These are phyloP conservation scores for Plusia festucae DNA, from an alignment of 2,888 invertebrate species.

Conservation along the genomic window DNA sequence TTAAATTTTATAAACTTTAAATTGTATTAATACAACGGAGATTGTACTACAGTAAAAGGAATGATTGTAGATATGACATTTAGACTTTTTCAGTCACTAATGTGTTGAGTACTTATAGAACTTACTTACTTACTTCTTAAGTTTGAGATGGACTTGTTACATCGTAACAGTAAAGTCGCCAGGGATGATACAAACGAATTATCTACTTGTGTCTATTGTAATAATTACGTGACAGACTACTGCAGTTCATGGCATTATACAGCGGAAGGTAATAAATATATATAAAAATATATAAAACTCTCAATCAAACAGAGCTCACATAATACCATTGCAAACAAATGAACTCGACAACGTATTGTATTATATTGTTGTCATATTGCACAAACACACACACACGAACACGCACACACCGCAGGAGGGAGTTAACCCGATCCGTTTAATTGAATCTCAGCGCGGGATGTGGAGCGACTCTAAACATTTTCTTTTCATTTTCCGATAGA, in stretches of 20 bases:
- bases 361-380: constrained; percentile 23
- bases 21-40: no score
- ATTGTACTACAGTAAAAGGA: no score
- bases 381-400: background rate
- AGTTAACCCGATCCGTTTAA: constrained; percentile 45
- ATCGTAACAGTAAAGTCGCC: background rate
- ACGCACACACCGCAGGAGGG: background rate
- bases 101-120: no score
- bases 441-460: constrained; percentile 36
- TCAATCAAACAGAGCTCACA: background rate
- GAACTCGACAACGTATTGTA: constrained; percentile 11
- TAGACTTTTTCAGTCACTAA: no score
- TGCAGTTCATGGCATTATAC: background rate
- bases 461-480: constrained; percentile 35
- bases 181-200: background rate
- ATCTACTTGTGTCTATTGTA: background rate
- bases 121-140: no score
- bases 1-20: no score
- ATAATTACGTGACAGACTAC: background rate
- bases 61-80: no score
- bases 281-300: no score
- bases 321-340: constrained; percentile 36
- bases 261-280: constrained; percentile 1
- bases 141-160: background rate
- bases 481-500: constrained; percentile 48